Evolutionary conservation across 2,797 vertebrate genomes (phyloP).

Genomic region (Gymnoscopelus braueri): DNA sequence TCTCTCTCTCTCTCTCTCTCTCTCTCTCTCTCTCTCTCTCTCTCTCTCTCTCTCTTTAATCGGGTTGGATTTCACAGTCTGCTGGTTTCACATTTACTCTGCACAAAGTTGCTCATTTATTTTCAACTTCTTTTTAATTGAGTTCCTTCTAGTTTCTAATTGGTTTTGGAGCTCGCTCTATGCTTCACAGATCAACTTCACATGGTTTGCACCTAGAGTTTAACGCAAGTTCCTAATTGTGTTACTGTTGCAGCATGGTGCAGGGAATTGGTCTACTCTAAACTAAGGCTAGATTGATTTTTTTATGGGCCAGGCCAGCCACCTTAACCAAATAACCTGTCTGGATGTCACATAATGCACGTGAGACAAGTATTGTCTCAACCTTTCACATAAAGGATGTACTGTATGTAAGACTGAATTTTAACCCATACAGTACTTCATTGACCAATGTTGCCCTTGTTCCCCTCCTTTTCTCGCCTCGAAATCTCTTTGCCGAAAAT

Average conservation of each 20-base stretch:
- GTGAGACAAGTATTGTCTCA: too few relatives aligned
- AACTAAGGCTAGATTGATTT: slow-evolving; percentile 60
- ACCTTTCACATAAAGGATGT: too few relatives aligned
- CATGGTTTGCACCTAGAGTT: slow-evolving; percentile 53
- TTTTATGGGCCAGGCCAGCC: slow-evolving; percentile 36
- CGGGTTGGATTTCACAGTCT: slow-evolving; percentile 59
- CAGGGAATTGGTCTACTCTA: slow-evolving; percentile 58
- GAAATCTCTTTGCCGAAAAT: too few relatives aligned
- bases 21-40: slow-evolving; percentile 19
- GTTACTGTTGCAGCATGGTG: slow-evolving; percentile 59
- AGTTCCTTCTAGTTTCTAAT: slow-evolving; percentile 70
- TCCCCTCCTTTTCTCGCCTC: too few relatives aligned
- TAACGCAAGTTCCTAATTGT: slow-evolving; percentile 60
- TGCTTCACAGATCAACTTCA: slow-evolving; percentile 63
- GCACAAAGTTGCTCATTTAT: slow-evolving; percentile 58
- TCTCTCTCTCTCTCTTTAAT: slow-evolving; percentile 44
- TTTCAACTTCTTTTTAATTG: slow-evolving; percentile 67
- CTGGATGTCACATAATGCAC: slow-evolving; percentile 4
- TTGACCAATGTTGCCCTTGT: too few relatives aligned
- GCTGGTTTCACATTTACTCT: slow-evolving; percentile 48
- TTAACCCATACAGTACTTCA: too few relatives aligned
- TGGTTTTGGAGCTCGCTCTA: slow-evolving; percentile 62
- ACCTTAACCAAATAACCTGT: slow-evolving; percentile 40
- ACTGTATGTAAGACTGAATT: too few relatives aligned
- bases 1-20: slow-evolving; percentile 2